Conservation (phyloP, 2,113 vertebrate species). For the Tachuris rubrigastra region DNA sequence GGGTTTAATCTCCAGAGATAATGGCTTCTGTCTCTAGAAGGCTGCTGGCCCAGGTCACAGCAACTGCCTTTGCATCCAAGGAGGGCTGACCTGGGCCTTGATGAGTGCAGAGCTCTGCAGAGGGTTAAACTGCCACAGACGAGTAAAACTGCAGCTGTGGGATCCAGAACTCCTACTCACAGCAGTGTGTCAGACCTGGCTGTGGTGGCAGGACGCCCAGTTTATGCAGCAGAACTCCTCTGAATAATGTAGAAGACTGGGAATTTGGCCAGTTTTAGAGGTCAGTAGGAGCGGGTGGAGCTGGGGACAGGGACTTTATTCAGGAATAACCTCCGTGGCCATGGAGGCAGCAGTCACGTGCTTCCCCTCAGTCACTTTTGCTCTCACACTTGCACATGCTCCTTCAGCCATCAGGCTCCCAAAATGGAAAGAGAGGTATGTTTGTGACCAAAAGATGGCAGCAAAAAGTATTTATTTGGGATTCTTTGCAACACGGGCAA, state of each 20-base stretch:
- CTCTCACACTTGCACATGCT: constrained; percentile 18
- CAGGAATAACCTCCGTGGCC: not conserved
- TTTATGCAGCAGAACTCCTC: constrained; percentile 49
- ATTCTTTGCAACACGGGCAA: not conserved
- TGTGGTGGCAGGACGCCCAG: constrained; percentile 38
- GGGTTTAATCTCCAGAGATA: not conserved
- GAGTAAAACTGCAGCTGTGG: not conserved
- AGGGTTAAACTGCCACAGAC: not conserved
- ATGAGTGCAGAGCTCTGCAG: not conserved
- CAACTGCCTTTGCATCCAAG: not conserved
- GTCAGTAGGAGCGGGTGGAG: not conserved
- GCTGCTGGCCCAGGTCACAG: not conserved
- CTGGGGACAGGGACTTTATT: constrained; percentile 26
- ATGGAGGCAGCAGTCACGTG: not conserved
- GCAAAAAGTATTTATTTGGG: constrained; percentile 50
- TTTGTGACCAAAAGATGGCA: constrained; percentile 62
- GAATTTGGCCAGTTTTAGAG: constrained; percentile 52
- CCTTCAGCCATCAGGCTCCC: not conserved
- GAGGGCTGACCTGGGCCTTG: not conserved
- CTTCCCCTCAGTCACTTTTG: not conserved
- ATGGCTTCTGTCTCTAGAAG: not conserved
- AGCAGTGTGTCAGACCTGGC: not conserved
- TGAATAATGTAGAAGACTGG: constrained; percentile 48
- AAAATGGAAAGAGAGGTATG: constrained; percentile 9
- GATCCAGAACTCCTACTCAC: not conserved